Conservation (phyloP, 2,888 invertebrate species). For the Phortica okadai region DNA sequence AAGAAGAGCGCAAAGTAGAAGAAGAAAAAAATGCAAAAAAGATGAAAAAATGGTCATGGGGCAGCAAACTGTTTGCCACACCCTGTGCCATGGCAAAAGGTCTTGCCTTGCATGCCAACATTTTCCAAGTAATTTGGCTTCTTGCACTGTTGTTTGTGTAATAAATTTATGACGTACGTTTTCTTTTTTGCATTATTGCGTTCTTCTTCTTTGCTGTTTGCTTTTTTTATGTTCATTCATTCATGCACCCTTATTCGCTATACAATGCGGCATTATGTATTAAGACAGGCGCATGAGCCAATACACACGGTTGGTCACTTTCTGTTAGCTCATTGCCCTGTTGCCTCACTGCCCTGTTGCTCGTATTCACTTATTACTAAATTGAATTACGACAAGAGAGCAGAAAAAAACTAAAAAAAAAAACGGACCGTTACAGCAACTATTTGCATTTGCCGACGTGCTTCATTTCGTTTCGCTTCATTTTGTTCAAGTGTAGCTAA, state of each 20-base stretch:
- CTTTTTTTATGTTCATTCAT: not conserved
- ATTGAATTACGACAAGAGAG: slow-evolving; percentile 56
- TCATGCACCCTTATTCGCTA: not conserved
- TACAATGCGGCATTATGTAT: not conserved
- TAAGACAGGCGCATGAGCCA: too few species aligned
- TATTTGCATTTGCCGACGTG: not conserved
- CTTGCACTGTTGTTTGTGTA: not conserved
- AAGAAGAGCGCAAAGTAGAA: not conserved
- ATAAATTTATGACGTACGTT: not conserved
- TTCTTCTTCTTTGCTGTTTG: not conserved
- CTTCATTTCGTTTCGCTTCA: not conserved
- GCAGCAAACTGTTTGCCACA: slow-evolving; percentile 6
- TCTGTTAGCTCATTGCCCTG: not conserved
- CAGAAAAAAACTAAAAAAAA: not conserved
- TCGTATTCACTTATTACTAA: slow-evolving; percentile 42
- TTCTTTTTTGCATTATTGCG: not conserved
- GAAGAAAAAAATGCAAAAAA: not conserved
- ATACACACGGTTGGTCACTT: not conserved
- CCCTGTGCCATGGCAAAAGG: not conserved
- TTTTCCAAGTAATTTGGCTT: not conserved
- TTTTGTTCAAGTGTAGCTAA: slow-evolving; percentile 36
- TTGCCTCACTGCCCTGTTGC: not conserved
- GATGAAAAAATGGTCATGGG: not conserved
- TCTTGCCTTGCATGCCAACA: slow-evolving; percentile 47
- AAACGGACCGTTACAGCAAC: not conserved